phyloP scores from a whole-genome alignment of 2,797 vertebrate species.

The Pseudochirops cupreus region DNA sequence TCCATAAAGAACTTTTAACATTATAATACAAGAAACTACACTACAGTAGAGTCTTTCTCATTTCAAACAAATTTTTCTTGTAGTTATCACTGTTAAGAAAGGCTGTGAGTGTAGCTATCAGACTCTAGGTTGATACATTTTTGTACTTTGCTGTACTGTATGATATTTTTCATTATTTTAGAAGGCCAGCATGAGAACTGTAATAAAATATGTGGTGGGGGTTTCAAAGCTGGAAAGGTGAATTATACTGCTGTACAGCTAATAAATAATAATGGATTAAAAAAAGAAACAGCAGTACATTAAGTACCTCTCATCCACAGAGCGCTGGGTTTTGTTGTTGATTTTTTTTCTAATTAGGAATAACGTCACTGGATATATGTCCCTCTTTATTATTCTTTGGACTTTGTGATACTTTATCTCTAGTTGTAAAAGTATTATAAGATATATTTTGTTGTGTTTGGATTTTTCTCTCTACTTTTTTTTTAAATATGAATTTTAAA shows the following conservation, averaged over 20 bases:
- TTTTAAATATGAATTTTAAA: neutral
- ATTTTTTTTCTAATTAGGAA: neutral
- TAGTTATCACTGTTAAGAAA: slow-evolving; percentile 90
- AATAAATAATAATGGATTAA: slow-evolving; percentile 94
- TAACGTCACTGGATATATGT: neutral
- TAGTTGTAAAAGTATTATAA: neutral
- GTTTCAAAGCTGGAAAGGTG: slow-evolving; percentile 90
- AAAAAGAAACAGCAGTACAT: neutral
- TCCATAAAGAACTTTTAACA: neutral
- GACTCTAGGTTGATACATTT: slow-evolving; percentile 90
- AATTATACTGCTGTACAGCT: slow-evolving; percentile 97
- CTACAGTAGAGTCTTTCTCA: slow-evolving; percentile 86
- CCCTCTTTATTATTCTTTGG: neutral
- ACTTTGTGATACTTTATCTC: neutral
- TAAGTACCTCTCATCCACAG: neutral
- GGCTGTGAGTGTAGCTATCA: slow-evolving; percentile 87
- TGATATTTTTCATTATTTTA: slow-evolving; percentile 93
- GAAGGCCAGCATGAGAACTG: slow-evolving; percentile 89
- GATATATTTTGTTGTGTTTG: neutral
- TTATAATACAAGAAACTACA: neutral
- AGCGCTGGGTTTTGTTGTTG: neutral
- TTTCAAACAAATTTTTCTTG: slow-evolving; percentile 89
- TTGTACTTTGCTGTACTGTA: slow-evolving; percentile 94
- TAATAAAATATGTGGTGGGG: slow-evolving; percentile 93
- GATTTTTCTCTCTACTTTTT: neutral